Base-by-base conservation (phyloP, 2,888 invertebrate species). In the Hedychridium roseum region DNA sequence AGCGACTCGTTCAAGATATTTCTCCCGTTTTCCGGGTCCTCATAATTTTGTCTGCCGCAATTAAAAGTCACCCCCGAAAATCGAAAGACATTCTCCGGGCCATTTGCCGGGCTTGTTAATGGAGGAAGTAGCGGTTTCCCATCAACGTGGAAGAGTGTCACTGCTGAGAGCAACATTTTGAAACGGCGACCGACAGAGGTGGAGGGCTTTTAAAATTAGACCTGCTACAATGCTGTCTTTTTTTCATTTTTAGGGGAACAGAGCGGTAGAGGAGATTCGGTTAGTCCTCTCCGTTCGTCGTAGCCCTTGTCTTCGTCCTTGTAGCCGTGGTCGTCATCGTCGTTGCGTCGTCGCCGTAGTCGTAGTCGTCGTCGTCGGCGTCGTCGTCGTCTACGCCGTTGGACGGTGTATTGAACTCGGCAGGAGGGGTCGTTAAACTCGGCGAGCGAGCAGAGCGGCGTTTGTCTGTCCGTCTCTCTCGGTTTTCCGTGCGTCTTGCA, bases 391-490 rank as follows among this genome's bases (percentile, higher is more conserved):
- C 20, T 18, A 30, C 39, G 7, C 30, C 30, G 39, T 42, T 46
- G 41, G 59, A 21, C 50, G 68, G 78, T 74, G 70, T 78, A 78
- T 78, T 78, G 78, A 78, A 78, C 78, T 73, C 76, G 51, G 64
- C 49, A 46, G 54, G 62, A 59, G 66, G 63, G 78, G 76, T 78
- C 76, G 59, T 78, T 77, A 66, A 76, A 75, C 78, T 65, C 59
- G 32, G 9, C n/a, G 14, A 23, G 23, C 5, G 42, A 43, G 50
- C 52, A 47, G 40, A 43, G n/a, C 28, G 23, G 37, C 39, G 5
- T 6, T 23, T 5, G 23, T 5, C 23, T 9, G 23, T 36, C 17
- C 34, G 35, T 42, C 43, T 46, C 50, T 50, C 55, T 49, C 56
- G 50, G 48, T 51, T 60, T 52, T 60, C 57, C 41, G 57, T 51